Percentiles rank a stretch among this genome's conserved stretches.
Conservation (phyloP, 64 coral and sea anemone species). For the Trachythela sp. region DNA sequence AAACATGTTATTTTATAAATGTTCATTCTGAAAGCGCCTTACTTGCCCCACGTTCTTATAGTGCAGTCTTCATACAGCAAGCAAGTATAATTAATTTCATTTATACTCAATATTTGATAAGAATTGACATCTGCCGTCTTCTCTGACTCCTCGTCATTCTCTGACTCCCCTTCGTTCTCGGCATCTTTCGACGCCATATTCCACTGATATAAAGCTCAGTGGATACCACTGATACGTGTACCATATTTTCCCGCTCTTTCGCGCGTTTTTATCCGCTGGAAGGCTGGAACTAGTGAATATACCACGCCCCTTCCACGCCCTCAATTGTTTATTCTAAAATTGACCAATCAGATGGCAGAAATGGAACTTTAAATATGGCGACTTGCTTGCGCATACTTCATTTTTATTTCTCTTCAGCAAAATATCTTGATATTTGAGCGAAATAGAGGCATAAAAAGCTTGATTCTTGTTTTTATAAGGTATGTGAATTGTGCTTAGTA, state of each 20-base stretch:
- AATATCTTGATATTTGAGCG: neutral
- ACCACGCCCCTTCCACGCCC: neutral
- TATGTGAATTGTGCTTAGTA: too few relatives aligned
- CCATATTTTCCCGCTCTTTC: neutral
- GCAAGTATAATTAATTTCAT: neutral
- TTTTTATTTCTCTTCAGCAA: neutral
- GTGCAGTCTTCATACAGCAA: neutral
- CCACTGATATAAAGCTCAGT: neutral
- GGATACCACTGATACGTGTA: too few relatives aligned
- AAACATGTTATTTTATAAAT: too few relatives aligned
- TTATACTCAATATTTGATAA: neutral
- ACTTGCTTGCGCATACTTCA: neutral
- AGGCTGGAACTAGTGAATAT: neutral
- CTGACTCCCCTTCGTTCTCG: neutral
- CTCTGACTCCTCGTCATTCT: neutral
- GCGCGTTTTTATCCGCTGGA: neutral
- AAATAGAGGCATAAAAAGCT: neutral
- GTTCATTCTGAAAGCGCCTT: too few relatives aligned
- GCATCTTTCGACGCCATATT: neutral
- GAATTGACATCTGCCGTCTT: neutral
- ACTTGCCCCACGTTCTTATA: neutral
- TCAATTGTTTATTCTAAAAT: too few relatives aligned
- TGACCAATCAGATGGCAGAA: slow-evolving; percentile 15
- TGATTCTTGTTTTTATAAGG: neutral
- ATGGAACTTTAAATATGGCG: slow-evolving; percentile 18